Evolutionary conservation across 2,888 invertebrate genomes (phyloP).

Genomic region (Ethmia dodecea): DNA sequence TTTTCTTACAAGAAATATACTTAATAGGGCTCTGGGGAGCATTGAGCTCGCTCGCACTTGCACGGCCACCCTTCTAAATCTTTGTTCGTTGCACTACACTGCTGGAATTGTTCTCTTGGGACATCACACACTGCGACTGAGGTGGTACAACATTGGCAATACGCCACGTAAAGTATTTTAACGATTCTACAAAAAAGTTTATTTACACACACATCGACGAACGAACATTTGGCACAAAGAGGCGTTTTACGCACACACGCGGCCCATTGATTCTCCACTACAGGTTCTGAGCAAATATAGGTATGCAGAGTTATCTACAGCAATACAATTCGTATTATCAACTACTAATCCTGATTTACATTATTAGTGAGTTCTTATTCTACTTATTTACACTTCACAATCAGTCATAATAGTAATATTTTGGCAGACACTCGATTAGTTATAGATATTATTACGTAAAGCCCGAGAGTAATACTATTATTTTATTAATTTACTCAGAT

Average conservation of each 20-base stretch:
- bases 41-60: background rate
- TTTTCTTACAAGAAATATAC: constrained; percentile 3
- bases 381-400: constrained; percentile 74
- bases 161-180: constrained; percentile 37
- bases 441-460: no score
- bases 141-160: constrained; percentile 40
- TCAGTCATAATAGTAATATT: constrained; percentile 72
- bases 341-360: constrained; percentile 53
- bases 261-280: constrained; percentile 45
- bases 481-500: no score
- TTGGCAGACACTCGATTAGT: constrained; percentile 52
- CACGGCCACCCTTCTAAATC: constrained; percentile 1
- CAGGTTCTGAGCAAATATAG: constrained; percentile 74
- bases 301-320: constrained; percentile 70
- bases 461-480: no score
- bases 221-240: constrained; percentile 71
- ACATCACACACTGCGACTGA: constrained; percentile 22
- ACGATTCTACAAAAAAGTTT: constrained; percentile 41
- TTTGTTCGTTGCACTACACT: constrained; percentile 7
- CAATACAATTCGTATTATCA: constrained; percentile 53
- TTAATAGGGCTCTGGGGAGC: constrained; percentile 2
- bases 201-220: constrained; percentile 52
- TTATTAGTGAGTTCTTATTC: constrained; percentile 65
- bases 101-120: constrained; percentile 11
- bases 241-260: constrained; percentile 59